Evolutionary conservation across 2,797 vertebrate genomes (phyloP), one percentile per base, ranked within the genome.

Genomic region (Neoniphon sammara): DNA sequence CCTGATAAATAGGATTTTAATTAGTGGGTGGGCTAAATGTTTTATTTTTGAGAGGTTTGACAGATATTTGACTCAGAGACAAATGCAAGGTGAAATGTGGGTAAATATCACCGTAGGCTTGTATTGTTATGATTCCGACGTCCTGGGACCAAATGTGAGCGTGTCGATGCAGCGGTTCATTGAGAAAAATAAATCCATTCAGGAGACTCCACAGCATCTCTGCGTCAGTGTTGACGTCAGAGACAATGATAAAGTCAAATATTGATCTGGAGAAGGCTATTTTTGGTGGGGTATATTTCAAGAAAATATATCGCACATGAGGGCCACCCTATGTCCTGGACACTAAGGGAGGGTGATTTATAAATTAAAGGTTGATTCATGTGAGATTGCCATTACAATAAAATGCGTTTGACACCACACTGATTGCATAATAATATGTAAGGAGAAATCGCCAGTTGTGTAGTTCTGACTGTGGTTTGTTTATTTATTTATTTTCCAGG

Each of bases 141-240:
- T 92, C 87, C 88, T 91, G 88, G 88, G 90, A 88, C 89, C 88
- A 71, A 87, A 88, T 77, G 86, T 60, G 82, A 91, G 90, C 91
- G 89, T 91, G 91, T 93, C 88, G 91, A 92, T 94, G 93, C 93
- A 94, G 94, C 90, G 89, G 90, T 96, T 96, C 96, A 97, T 97
- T 97, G 96, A 97, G 96, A 96, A 97, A 96, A 96, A 95, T 90
- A 95, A 96, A 96, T 96, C 96, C 97, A 98, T 97, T 97, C 95
- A 97, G 97, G 97, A 99, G 97, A 98, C 97, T 97, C 97, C 97
- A 95, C 95, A 96, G 96, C 95, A 93, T 92, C 90, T 56, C 94
- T 97, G 97, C 97, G 97, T 99, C 96, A 98, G 94, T 87, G 92
- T 91, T 94, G 97, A 98, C 97, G 97, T 98, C 96, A 96, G 94